phyloP scores from a whole-genome alignment of 92 coral and sea anemone species.

The Palythoa caribaeorum region DNA sequence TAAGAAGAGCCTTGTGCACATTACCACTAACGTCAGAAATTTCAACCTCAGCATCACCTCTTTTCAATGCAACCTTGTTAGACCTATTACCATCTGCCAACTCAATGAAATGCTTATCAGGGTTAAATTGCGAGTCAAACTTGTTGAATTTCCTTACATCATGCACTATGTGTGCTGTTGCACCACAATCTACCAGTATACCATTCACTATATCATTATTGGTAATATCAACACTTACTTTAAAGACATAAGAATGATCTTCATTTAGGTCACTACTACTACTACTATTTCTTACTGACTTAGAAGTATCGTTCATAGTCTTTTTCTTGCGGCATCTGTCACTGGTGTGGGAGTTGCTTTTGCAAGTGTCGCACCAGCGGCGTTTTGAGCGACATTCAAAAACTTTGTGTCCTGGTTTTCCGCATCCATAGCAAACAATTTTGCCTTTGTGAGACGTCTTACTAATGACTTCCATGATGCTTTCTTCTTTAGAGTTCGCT shows the following conservation, averaged over 20 bases:
- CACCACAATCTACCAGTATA: slow-evolving; percentile 48
- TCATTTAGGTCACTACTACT: not conserved
- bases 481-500: no score
- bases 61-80: slow-evolving; percentile 57
- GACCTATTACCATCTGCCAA: slow-evolving; percentile 53
- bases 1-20: slow-evolving; percentile 47
- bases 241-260: slow-evolving; percentile 45
- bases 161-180: slow-evolving; percentile 52
- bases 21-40: slow-evolving; percentile 47
- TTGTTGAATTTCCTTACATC: slow-evolving; percentile 48
- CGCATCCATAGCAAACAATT: slow-evolving; percentile 6
- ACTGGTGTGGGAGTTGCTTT: slow-evolving; percentile 26
- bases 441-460: no score
- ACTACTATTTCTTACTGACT: slow-evolving; percentile 19
- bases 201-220: slow-evolving; percentile 2
- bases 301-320: not conserved
- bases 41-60: slow-evolving; percentile 55
- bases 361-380: slow-evolving; percentile 40
- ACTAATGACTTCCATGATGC: no score
- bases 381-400: slow-evolving; percentile 35
- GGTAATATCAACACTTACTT: slow-evolving; percentile 14
- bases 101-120: slow-evolving; percentile 48
- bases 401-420: slow-evolving; percentile 19
- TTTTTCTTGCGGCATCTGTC: slow-evolving; percentile 22
- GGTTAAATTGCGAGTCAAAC: slow-evolving; percentile 47